Percentiles rank a stretch among this genome's conserved stretches.
phyloP scores from a whole-genome alignment of 2,888 invertebrate genomes.

The Drosophila trichaetosa region DNA sequence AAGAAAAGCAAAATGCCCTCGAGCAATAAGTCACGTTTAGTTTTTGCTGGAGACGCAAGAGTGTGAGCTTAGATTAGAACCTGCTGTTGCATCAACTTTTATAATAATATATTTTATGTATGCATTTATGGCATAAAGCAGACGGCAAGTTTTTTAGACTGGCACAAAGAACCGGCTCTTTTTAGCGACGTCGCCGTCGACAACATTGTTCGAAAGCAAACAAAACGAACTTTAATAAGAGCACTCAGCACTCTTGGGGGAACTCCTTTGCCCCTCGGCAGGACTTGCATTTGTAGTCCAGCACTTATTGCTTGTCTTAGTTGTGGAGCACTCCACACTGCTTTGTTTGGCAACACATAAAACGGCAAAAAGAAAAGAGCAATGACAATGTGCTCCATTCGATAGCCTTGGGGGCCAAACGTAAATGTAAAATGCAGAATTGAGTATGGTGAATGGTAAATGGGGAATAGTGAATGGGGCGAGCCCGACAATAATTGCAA shows the following conservation, averaged over 20 bases:
- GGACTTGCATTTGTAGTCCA: conserved; percentile 21
- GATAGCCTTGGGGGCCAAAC: conserved; percentile 64
- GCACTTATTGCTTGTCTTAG: conserved; percentile 42
- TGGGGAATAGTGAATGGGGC: conserved; percentile 21
- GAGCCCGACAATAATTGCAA: conserved; percentile 62
- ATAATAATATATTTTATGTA: conserved; percentile 15
- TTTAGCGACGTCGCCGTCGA: conserved; percentile 43
- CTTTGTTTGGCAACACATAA: conserved; percentile 67
- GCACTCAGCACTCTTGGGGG: conserved; percentile 49
- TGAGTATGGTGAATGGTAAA: conserved; percentile 25
- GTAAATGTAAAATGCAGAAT: conserved; percentile 38
- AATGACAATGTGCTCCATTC: conserved; percentile 67
- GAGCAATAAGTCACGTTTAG: conserved; percentile 18
- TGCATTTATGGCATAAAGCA: conserved; percentile 22
- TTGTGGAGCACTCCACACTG: conserved; percentile 51
- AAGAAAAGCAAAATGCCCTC: not conserved
- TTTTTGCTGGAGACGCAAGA: not conserved
- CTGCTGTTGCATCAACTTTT: conserved; percentile 25
- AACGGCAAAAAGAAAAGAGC: conserved; percentile 45
- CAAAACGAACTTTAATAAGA: conserved; percentile 80
- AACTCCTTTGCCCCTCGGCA: conserved; percentile 12
- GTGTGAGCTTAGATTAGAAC: conserved; percentile 10
- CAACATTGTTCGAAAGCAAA: conserved; percentile 72
- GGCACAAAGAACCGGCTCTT: conserved; percentile 42
- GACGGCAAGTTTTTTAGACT: conserved; percentile 30